Conservation (phyloP, 2,888 invertebrate genomes). For the Drosophila maculinotata region DNA sequence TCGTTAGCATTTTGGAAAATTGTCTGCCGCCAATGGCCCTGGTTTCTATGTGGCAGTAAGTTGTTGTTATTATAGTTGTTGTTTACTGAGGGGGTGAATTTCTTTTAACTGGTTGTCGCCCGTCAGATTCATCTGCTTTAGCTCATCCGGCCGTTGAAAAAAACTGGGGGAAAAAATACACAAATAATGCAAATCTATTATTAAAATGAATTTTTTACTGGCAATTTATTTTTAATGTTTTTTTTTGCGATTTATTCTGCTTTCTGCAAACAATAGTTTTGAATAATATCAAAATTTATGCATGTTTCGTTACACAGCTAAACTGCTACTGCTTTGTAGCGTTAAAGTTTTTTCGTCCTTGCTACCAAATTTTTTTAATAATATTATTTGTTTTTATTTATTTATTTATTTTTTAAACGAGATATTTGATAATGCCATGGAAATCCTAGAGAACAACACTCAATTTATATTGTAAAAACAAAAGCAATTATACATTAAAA, state of each 20-base stretch:
- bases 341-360: too few relatives aligned
- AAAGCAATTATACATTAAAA: not conserved
- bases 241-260: not conserved
- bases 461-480: not conserved
- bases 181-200: slow-evolving; percentile 7
- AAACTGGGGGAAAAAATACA: slow-evolving; percentile 14
- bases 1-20: slow-evolving; percentile 68
- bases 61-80: slow-evolving; percentile 29
- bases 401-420: not conserved
- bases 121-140: slow-evolving; percentile 23
- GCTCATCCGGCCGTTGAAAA: slow-evolving; percentile 19
- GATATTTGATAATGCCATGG: not conserved
- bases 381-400: not conserved
- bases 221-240: not conserved
- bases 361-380: too few relatives aligned
- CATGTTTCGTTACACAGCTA: too few relatives aligned
- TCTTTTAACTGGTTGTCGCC: slow-evolving; percentile 10
- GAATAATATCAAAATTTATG: not conserved
- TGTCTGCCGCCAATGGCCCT: slow-evolving; percentile 17
- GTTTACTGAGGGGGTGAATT: not conserved
- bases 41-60: slow-evolving; percentile 12
- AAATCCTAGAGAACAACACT: not conserved
- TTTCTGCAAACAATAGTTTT: not conserved
- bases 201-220: slow-evolving; percentile 4
- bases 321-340: too few relatives aligned